Conservation (phyloP, 2,113 vertebrate genomes). For the Sylvilagus bachmani region DNA sequence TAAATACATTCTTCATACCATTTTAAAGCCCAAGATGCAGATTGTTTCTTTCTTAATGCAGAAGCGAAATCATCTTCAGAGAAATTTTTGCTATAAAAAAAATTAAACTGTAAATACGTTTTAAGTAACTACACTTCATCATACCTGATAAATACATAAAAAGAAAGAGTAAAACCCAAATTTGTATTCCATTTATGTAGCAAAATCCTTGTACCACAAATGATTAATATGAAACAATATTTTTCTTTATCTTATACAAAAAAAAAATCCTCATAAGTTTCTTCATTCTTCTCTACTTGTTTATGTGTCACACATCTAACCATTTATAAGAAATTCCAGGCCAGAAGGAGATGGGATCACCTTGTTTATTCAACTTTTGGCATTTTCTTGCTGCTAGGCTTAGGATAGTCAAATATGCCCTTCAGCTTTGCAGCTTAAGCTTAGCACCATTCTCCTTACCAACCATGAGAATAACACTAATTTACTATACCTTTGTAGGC, state of each 20-base stretch:
- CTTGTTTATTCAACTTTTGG: neutral
- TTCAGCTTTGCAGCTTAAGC: neutral
- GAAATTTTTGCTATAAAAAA: slow-evolving; percentile 93
- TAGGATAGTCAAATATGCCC: neutral
- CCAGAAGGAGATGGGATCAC: neutral
- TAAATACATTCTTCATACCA: slow-evolving; percentile 89
- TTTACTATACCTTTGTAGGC: slow-evolving; percentile 94
- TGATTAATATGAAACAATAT: neutral
- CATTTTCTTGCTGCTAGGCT: neutral
- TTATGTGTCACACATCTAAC: neutral
- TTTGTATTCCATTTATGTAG: neutral
- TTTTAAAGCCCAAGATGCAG: slow-evolving; percentile 97
- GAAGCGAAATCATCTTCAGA: slow-evolving; percentile 95
- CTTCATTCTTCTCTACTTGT: neutral
- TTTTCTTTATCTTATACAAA: neutral
- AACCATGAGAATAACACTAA: slow-evolving; percentile 40
- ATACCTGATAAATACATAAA: neutral
- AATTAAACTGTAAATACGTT: slow-evolving; percentile 39
- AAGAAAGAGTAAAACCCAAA: slow-evolving; percentile 55
- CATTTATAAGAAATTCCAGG: neutral
- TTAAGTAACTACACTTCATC: slow-evolving; percentile 10
- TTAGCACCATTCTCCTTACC: neutral
- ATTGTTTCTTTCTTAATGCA: slow-evolving; percentile 95
- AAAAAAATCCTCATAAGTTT: neutral
- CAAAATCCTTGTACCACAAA: neutral